Evolutionary conservation across 35 echinoderm and acorn worm genomes (phyloP), one percentile per base, ranked within the genome.

Genomic region (Lytechinus pictus): DNA sequence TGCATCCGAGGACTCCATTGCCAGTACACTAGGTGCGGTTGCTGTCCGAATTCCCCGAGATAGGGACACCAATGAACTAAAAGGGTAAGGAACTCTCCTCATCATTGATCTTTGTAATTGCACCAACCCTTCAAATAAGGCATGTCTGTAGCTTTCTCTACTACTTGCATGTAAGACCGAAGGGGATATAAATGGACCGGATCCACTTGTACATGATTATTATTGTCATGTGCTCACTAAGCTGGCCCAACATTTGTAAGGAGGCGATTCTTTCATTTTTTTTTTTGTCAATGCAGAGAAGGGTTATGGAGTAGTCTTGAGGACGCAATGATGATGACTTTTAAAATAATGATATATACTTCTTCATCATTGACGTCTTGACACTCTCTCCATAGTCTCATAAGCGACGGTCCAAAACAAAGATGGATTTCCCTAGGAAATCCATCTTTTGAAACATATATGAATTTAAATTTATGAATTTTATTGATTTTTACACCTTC

Each of bases 111-210:
- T 24, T 24, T 24, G 4, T 16, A 79, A 10, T 16, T 60, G 57
- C 57, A 60, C 16, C 57, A 2, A 7, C 27, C 88, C 88, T 90
- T 90, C 88, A 90, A 90, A 90, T 90, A 90, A 93, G 92, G 92
- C 92, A 93, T 93, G 92, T 54, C 54, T 93, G 92, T 93, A 57
- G 92, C 52, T 57, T 53, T 0, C 5, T 24, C 11, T 0, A 93
- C 92, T 57, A 57, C 92, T 27, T 93, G 92, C 92, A 57, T 93
- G 92, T 93, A 93, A 93, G 92, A 93, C 92, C 92, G 92, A 93
- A 93, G 92, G 92, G 92, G 57, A 93, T 13, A 93, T 54, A 4
- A 93, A 93, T 93, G 92, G 28, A 54, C 24, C 54, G 54, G 91
- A 54, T 55, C 91, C 91, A 93, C 91, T 27, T 57, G 54, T 93